Evolutionary conservation across 1,140 invertebrate genomes (phyloP).

Genomic region (Battus philenor): DNA sequence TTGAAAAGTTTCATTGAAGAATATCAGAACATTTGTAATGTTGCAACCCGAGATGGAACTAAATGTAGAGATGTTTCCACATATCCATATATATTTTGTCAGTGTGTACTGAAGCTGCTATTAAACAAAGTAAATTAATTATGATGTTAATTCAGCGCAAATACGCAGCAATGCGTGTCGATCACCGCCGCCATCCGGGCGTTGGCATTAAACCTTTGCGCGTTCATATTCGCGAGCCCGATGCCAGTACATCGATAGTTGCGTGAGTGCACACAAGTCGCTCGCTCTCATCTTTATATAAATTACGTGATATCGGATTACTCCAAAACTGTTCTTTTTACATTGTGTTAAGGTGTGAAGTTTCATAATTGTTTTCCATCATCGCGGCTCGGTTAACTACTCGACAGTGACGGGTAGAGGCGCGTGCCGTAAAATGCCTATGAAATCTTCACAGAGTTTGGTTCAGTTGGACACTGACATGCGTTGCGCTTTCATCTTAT

Average conservation of each 20-base stretch:
- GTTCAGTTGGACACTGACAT: constrained; percentile 28
- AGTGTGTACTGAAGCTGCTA: too few species aligned
- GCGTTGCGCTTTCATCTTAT: constrained; percentile 27
- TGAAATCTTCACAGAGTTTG: constrained; percentile 42
- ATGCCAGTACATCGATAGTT: constrained; percentile 33
- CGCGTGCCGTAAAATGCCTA: constrained; percentile 59
- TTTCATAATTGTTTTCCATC: constrained; percentile 23
- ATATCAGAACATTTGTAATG: too few species aligned
- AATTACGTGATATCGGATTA: constrained; percentile 12
- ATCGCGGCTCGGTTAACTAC: constrained; percentile 49
- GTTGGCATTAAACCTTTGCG: constrained; percentile 29
- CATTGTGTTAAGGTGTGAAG: constrained; percentile 27
- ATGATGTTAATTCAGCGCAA: constrained; percentile 9
- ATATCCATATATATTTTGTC: too few species aligned
- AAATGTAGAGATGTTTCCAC: too few species aligned
- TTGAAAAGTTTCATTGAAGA: too few species aligned
- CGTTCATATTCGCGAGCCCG: constrained; percentile 30
- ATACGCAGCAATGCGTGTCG: constrained; percentile 18
- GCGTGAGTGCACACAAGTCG: constrained; percentile 50
- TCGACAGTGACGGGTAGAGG: constrained; percentile 59
- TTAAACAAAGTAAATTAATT: constrained; percentile 13
- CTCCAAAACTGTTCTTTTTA: constrained; percentile 26
- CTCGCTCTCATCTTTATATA: constrained; percentile 47
- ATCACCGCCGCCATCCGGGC: constrained; percentile 37
- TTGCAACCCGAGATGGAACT: too few species aligned